These are phyloP conservation scores for Lerema accius DNA, from an alignment of 1,140 invertebrate genomes.

Conservation along the genomic window DNA sequence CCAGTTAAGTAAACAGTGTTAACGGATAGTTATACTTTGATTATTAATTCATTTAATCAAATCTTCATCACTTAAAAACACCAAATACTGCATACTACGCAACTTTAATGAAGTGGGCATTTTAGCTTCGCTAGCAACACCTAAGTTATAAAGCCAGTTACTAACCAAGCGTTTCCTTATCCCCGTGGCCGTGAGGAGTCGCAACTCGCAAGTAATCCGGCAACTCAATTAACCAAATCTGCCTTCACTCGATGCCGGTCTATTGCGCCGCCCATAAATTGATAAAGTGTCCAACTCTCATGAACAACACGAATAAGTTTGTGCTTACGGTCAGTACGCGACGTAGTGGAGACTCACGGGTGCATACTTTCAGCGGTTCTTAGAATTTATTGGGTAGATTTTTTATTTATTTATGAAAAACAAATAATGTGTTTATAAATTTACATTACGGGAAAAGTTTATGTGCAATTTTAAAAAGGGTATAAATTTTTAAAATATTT, in stretches of 20 bases:
- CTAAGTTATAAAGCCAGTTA: background rate
- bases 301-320: conserved; percentile 77
- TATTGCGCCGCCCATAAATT: conserved; percentile 74
- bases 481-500: too few species aligned
- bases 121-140: background rate
- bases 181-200: background rate
- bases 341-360: conserved; percentile 55
- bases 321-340: conserved; percentile 77
- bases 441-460: too few species aligned
- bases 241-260: conserved; percentile 56
- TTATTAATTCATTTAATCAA: too few species aligned
- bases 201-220: conserved; percentile 41
- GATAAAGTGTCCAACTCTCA: conserved; percentile 79
- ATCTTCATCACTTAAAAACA: too few species aligned
- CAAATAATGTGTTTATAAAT: too few species aligned
- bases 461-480: too few species aligned
- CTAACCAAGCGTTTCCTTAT: conserved; percentile 13
- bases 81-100: too few species aligned
- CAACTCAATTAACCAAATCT: conserved; percentile 71
- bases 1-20: too few species aligned
- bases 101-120: background rate
- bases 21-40: too few species aligned
- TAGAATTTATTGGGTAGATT: too few species aligned
- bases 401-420: too few species aligned
- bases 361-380: too few species aligned